These are phyloP conservation scores for Bufo gargarizans DNA, from an alignment of 2,113 vertebrate species.

Conservation along the genomic window DNA sequence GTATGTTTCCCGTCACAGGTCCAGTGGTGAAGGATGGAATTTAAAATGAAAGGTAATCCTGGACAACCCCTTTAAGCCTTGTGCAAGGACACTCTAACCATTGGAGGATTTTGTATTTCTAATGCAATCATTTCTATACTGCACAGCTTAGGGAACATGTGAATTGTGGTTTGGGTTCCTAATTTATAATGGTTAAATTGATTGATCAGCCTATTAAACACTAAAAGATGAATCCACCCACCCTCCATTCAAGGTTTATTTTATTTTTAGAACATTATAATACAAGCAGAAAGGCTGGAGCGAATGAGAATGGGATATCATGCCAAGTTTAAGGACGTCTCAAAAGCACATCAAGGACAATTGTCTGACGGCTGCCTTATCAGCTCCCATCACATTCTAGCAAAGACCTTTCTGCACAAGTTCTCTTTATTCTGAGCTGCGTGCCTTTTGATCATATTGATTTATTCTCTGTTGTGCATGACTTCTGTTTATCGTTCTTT, in stretches of 20 bases:
- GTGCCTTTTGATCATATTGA: slow-evolving; percentile 42
- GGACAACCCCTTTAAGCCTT: too few species aligned
- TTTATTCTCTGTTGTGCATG: not conserved
- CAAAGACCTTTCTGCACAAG: not conserved
- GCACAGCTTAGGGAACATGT: too few species aligned
- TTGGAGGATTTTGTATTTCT: too few species aligned
- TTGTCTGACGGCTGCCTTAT: not conserved
- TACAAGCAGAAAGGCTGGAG: not conserved
- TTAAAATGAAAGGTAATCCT: too few species aligned
- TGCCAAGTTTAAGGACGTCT: not conserved
- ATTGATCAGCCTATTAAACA: not conserved
- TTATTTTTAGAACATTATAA: not conserved
- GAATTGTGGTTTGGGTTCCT: too few species aligned
- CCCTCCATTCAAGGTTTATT: not conserved
- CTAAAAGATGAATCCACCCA: not conserved
- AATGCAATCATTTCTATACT: too few species aligned
- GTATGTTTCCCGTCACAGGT: too few species aligned
- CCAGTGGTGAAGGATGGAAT: too few species aligned
- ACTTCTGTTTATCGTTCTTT: slow-evolving; percentile 18
- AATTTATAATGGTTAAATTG: too few species aligned
- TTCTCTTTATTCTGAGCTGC: slow-evolving; percentile 3
- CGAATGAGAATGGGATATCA: not conserved
- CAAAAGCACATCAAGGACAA: slow-evolving; percentile 24
- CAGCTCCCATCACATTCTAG: slow-evolving; percentile 10
- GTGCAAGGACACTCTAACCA: too few species aligned